Evolutionary conservation across 2,888 invertebrate genomes (phyloP).

Genomic region (Cryptocephalus primarius): DNA sequence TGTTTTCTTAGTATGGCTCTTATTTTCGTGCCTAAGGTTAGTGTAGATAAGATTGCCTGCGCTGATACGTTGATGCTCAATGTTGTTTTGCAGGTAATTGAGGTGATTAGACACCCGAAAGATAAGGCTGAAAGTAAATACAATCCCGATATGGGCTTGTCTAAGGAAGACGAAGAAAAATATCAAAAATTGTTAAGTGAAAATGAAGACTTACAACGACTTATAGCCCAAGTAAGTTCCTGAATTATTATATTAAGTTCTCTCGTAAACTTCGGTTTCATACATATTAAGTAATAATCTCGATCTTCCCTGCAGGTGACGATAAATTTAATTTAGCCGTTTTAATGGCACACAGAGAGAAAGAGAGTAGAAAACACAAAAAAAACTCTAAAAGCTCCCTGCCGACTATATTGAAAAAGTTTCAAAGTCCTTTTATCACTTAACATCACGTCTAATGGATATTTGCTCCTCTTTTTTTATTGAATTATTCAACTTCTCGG

Average conservation of each 20-base stretch:
- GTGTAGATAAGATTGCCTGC: slow-evolving; percentile 6
- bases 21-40: slow-evolving; percentile 95
- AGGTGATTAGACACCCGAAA: slow-evolving; percentile 79
- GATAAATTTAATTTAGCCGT: too few relatives aligned
- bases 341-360: too few relatives aligned
- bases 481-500: too few relatives aligned
- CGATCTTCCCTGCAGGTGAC: too few relatives aligned
- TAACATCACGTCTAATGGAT: too few relatives aligned
- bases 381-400: too few relatives aligned
- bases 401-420: too few relatives aligned
- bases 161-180: slow-evolving; percentile 89
- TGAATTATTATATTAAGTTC: background rate
- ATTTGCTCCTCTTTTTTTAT: too few relatives aligned
- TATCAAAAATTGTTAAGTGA: slow-evolving; percentile 87
- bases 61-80: background rate
- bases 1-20: slow-evolving; percentile 97
- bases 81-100: slow-evolving; percentile 55
- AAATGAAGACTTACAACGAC: slow-evolving; percentile 92
- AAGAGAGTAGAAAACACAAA: too few relatives aligned
- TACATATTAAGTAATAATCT: too few relatives aligned
- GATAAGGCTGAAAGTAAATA: slow-evolving; percentile 83
- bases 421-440: too few relatives aligned
- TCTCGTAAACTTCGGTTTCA: too few relatives aligned
- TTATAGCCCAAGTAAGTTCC: slow-evolving; percentile 73
- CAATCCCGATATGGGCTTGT: slow-evolving; percentile 68